These are phyloP conservation scores for Limnothrissa miodon DNA, from an alignment of 2,113 vertebrate genomes.

Conservation along the genomic window DNA sequence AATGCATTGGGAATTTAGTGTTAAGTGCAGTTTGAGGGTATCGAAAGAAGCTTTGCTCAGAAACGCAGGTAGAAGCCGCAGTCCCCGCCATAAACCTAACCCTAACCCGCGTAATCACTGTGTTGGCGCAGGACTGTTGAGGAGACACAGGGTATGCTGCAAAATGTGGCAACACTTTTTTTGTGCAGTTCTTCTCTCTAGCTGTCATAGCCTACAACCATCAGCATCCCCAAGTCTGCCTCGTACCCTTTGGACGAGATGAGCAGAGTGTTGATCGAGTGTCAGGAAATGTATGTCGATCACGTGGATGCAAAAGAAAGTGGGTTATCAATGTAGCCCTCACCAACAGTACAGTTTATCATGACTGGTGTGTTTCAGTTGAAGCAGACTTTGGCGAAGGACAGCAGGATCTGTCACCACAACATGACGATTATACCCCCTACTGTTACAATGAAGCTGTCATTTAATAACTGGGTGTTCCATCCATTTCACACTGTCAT, in stretches of 20 bases:
- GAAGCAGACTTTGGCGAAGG: background rate
- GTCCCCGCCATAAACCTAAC: background rate
- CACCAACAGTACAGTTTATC: background rate
- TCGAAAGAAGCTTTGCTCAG: background rate
- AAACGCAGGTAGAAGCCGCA: background rate
- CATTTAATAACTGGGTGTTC: background rate
- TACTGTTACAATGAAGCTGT: background rate
- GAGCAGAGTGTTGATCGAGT: background rate
- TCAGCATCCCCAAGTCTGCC: background rate
- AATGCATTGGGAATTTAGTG: background rate
- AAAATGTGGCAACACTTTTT: background rate
- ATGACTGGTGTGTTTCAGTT: background rate
- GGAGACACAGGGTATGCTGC: slow-evolving; percentile 4
- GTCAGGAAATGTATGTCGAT: background rate
- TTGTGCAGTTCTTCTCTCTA: slow-evolving; percentile 2
- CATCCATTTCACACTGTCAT: background rate
- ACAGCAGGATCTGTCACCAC: slow-evolving; percentile 4
- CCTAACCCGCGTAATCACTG: background rate
- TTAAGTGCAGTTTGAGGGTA: background rate
- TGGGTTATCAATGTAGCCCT: background rate
- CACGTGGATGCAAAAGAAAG: background rate
- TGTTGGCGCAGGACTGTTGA: slow-evolving; percentile 13
- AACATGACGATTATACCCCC: background rate
- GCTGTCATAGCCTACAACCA: background rate
- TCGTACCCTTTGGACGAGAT: background rate